Evolutionary conservation across 2,888 invertebrate species (phyloP), one percentile per base, ranked within the genome.

Genomic region (Hedya salicella): DNA sequence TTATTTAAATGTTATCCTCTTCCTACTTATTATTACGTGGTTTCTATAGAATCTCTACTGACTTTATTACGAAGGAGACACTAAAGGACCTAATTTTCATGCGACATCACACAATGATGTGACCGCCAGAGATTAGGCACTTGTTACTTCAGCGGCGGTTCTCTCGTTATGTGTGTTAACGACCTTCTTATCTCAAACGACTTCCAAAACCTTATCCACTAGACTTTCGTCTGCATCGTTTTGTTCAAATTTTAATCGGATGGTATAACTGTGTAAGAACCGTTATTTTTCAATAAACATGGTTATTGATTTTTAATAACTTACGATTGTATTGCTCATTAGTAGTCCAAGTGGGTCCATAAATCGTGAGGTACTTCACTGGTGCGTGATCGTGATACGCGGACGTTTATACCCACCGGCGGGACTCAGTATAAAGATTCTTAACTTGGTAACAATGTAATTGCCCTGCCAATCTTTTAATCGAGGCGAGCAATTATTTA

Each of bases 41-140:
- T 67, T 62, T 49, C 64, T 64, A 68, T 59, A 39, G 57, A 59
- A 52, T 16, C 44, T 78, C 70, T 73, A 70, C 73, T 21, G 52
- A 17, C 52, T 65, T 53, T 65, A 65, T 69, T 59, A 68, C 69
- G 68, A 32, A 64, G 56, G 66, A 65, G 54, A 62, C 65, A 68
- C 57, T 68, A 44, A 63, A 70, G 62, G 77, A 81, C 79, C 78
- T 81, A 80, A 83, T 84, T 86, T 84, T 85, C 85, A 85, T 81
- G 81, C 80, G 77, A 83, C 81, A 83, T 82, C 78, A 81, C 83
- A 79, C 78, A 78, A 75, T 81, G 78, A 81, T 83, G 78, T 78
- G 77, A 82, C 81, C 81, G 75, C 80, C 81, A 80, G 73, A 81
- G 83, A 85, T 85, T 85, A 85, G 76, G 76, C 77, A 83, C 82